A percentile compares a stretch with the other conserved stretches of the same genome.
Conservation (phyloP, 2,888 invertebrate genomes). For the Drosophila meridionalis region DNA sequence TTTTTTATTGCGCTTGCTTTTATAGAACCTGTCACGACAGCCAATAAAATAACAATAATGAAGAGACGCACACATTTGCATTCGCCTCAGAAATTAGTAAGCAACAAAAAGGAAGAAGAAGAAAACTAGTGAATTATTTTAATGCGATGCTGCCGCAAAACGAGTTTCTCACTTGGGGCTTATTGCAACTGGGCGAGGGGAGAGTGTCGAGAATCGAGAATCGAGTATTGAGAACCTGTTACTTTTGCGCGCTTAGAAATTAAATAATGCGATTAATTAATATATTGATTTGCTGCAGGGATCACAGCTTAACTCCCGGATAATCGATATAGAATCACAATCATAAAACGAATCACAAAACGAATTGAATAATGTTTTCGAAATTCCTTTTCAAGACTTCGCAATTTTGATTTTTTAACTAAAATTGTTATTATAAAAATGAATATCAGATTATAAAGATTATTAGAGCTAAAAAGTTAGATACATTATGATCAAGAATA, state of each 20-base stretch:
- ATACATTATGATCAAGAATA: no score
- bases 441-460: no score
- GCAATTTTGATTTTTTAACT: no score
- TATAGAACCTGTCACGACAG: constrained; percentile 66
- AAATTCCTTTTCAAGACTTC: no score
- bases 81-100: constrained; percentile 63
- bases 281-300: constrained; percentile 31
- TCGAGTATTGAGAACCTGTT: constrained; percentile 59
- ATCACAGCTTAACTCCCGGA: constrained; percentile 1
- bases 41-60: constrained; percentile 28
- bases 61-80: constrained; percentile 61
- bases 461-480: no score
- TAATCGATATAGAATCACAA: constrained; percentile 18
- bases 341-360: constrained; percentile 4
- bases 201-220: not conserved
- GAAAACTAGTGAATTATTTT: constrained; percentile 61
- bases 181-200: not conserved
- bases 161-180: constrained; percentile 43
- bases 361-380: not conserved
- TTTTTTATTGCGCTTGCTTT: constrained; percentile 20
- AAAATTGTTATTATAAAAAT: no score
- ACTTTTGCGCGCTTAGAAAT: constrained; percentile 70
- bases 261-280: constrained; percentile 61
- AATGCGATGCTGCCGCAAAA: constrained; percentile 42
- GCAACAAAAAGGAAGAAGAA: constrained; percentile 32